Evolutionary conservation across 2,888 invertebrate species (phyloP).

Genomic region (Melanostoma scalare): DNA sequence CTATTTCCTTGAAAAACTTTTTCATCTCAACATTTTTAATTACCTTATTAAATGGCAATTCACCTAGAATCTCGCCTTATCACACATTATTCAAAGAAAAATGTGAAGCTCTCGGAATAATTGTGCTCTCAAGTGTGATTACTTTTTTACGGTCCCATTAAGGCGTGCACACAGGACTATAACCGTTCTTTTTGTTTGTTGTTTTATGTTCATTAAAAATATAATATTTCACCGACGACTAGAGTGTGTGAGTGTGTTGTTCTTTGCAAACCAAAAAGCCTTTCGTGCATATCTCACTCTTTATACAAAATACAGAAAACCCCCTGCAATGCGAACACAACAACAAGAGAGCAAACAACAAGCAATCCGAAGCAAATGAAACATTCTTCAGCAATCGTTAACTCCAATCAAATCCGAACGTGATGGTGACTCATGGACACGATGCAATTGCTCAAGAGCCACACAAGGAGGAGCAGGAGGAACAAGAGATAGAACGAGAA

Average conservation of each 20-base stretch:
- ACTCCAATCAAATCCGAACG: conserved; percentile 64
- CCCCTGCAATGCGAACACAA: conserved; percentile 41
- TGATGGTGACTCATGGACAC: conserved; percentile 48
- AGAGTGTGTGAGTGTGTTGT: not conserved
- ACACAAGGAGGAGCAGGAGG: not conserved
- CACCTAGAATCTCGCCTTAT: conserved; percentile 9
- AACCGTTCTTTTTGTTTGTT: not conserved
- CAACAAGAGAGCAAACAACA: conserved; percentile 2
- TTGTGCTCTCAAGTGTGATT: conserved; percentile 51
- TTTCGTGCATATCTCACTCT: not conserved
- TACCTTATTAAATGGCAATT: conserved; percentile 30
- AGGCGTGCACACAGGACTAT: conserved; percentile 30
- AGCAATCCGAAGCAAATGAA: conserved; percentile 44
- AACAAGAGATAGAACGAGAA: conserved; percentile 2
- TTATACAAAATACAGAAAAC: no score
- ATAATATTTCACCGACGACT: no score
- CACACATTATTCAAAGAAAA: conserved; percentile 11
- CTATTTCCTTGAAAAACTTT: no score
- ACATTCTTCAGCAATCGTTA: conserved; percentile 59
- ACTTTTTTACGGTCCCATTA: conserved; percentile 41
- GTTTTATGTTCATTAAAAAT: no score
- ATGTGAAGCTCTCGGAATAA: conserved; percentile 35
- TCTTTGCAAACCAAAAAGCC: conserved; percentile 34
- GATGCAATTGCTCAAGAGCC: not conserved
- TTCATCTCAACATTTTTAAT: not conserved